phyloP scores from a whole-genome alignment of 1,140 invertebrate genomes.

The Magallana ariakensis region DNA sequence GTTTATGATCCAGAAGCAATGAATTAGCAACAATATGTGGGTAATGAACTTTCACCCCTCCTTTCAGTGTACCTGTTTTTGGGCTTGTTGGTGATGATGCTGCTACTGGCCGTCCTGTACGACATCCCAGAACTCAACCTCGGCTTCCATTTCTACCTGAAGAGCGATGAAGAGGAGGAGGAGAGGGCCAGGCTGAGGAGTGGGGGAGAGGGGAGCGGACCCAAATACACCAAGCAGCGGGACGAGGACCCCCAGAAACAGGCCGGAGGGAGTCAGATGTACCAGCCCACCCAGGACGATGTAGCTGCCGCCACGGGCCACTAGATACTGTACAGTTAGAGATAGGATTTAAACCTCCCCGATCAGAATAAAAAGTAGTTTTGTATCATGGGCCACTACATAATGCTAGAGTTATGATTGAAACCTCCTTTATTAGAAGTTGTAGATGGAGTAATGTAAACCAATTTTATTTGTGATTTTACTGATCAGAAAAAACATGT shows the following conservation, averaged over 20 bases:
- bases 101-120: conserved; percentile 90
- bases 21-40: too few relatives aligned
- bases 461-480: too few relatives aligned
- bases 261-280: conserved; percentile 27
- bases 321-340: neutral
- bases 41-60: neutral
- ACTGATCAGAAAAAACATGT: too few relatives aligned
- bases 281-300: conserved; percentile 35
- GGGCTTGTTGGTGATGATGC: conserved; percentile 91
- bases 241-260: conserved; percentile 62
- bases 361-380: too few relatives aligned
- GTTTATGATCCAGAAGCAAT: too few relatives aligned
- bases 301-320: conserved; percentile 6
- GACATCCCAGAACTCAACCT: conserved; percentile 93
- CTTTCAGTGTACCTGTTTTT: conserved; percentile 87
- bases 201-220: conserved; percentile 56
- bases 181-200: conserved; percentile 69
- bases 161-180: conserved; percentile 83
- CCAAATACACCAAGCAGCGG: conserved; percentile 74
- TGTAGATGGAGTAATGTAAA: too few relatives aligned
- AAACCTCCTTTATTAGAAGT: too few relatives aligned
- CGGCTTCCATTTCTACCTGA: conserved; percentile 87
- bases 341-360: too few relatives aligned
- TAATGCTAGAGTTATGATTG: too few relatives aligned
- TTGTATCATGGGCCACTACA: too few relatives aligned